Base-by-base conservation (phyloP, 92 coral and sea anemone species). In the Phenganax subtilis region DNA sequence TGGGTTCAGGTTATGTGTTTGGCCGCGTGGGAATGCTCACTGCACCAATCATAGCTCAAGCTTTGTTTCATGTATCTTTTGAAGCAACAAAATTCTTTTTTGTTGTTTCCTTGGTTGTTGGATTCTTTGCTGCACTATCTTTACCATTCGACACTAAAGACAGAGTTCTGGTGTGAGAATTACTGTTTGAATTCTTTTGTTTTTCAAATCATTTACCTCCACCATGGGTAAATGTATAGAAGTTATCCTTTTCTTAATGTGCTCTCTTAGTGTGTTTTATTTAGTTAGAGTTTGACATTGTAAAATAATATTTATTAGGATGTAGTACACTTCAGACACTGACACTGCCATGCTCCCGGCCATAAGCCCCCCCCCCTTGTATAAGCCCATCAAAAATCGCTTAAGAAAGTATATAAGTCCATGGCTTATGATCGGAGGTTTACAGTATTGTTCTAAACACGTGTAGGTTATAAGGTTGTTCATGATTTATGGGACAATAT, bases 101-200 rank as follows among this genome's bases (percentile, higher is more conserved):
- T 52, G 74, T 79, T 31, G n/a, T 79, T 25, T 62, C 83, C 12
- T 29, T 79, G 57, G 83, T 54, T 47, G 14, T 79, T 51, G 83
- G 83, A 5, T 79, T 79, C 56, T 31, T 79, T 4, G 83, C 83
- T 30, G 83, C 83, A 51, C 73, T 79, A 15, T 79, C 73, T 2
- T 79, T 79, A 25, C 83, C 83, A 4, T 79, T 79, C 55, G 83
- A 79, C 53, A 79, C 83, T n/a, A 79, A 44, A 64, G 83, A 64
- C 61, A 79, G 16, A 64, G n/a, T 62, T 8, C 51, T 79, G 58
- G 62, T 73, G 11, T 73, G 44, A 73, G 51, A 47, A 71, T 44
- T 17, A 64, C 17, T 12, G 8, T 17, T 7, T 5, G 17, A 7
- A 12, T 1, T 37, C 25, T 37, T 37, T 65, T 11, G 71, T 65